phyloP scores from a whole-genome alignment of 2,888 invertebrate genomes.

The Orthosia gracilis region DNA sequence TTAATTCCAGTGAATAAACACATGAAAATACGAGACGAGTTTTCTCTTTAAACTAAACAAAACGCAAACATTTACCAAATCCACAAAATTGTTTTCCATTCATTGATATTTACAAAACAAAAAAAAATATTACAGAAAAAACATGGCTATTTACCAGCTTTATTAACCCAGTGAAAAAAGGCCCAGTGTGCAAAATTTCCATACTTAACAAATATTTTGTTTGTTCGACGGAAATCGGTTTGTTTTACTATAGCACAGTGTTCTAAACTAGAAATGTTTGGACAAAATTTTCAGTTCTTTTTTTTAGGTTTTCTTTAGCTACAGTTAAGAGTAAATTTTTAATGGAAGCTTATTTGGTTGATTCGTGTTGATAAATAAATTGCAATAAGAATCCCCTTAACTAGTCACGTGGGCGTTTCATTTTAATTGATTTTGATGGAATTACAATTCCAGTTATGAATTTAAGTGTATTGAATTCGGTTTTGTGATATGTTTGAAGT shows the following conservation, averaged over 20 bases:
- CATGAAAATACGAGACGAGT: neutral
- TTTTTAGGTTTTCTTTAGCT: conserved; percentile 11
- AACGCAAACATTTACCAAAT: neutral
- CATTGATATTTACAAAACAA: conserved; percentile 13
- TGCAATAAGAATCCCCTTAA: no score
- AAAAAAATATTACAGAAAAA: conserved; percentile 16
- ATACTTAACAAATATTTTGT: conserved; percentile 45
- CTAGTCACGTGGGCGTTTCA: no score
- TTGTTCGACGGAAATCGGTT: conserved; percentile 38
- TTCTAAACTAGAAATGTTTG: conserved; percentile 22
- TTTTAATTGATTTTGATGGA: no score
- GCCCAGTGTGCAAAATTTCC: conserved; percentile 30
- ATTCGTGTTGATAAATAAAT: no score
- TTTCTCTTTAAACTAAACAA: neutral
- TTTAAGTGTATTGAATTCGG: no score
- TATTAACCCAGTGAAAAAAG: conserved; percentile 25
- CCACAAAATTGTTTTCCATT: neutral
- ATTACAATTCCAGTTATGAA: no score
- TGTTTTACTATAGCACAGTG: conserved; percentile 39
- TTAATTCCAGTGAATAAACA: neutral
- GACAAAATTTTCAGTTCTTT: neutral
- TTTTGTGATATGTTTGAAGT: no score
- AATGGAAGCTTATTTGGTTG: neutral
- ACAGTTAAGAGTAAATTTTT: neutral
- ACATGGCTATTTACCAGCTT: conserved; percentile 19